Evolutionary conservation across 2,113 vertebrate species (phyloP), one percentile per base, ranked within the genome.

Genomic region (Planiliza haematocheilus): DNA sequence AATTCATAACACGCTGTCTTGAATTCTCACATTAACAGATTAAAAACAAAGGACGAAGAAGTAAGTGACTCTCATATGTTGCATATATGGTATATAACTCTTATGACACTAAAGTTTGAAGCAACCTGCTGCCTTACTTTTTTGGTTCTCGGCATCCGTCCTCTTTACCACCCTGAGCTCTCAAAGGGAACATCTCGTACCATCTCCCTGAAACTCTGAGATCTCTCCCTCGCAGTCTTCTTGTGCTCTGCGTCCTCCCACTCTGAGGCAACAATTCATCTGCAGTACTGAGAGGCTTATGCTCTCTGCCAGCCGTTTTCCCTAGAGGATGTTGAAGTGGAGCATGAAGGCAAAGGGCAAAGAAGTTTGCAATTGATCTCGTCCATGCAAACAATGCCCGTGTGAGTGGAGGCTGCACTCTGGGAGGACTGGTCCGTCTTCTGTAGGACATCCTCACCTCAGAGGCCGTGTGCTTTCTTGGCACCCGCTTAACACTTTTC

Each of bases 311-410:
- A 45, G 65, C 70, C 57, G 34, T 20, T 45, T 51, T 64, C 63
- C 64, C 69, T 39, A 2, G 55, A 57, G 69, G 49, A 60, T 60
- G 73, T 63, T 68, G 60, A 55, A 76, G 42, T 60, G 49, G 55
- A 62, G 51, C 36, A 52, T 43, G 51, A 45, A 59, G 62, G 59
- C 59, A 57, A 62, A 71, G 60, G 61, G 50, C 61, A 63, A 46
- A 78, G 17, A 49, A 49, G 38, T 52, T 73, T 56, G 58, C 58
- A 69, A 77, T 65, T 77, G 59, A 70, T 85, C 55, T 77, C 30
- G 18, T 37, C 45, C 38, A 53, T 58, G 55, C 70, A 84, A 65
- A 67, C 65, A 58, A 42, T 37, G 43, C 30, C 53, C 21, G 59
- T 52, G 38, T 49, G 45, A 80, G 72, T 18, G 8, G 38, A 16